A percentile compares a stretch with the other conserved stretches of the same genome.
These are phyloP conservation scores for Mastomys coucha DNA, from an alignment of 2,113 vertebrate genomes.

Conservation along the genomic window DNA sequence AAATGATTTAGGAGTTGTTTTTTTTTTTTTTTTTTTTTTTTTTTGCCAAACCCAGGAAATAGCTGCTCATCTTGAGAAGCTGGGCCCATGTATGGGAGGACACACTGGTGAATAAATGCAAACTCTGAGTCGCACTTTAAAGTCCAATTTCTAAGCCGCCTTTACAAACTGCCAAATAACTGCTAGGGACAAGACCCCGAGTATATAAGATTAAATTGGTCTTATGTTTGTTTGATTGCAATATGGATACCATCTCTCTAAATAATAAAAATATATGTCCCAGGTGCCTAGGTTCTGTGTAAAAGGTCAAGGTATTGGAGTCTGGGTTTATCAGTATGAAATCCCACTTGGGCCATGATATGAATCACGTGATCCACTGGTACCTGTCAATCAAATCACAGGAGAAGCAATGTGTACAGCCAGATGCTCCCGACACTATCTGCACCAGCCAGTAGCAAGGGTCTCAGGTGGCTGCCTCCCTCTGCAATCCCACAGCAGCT, in stretches of 20 bases:
- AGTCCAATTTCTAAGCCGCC: background rate
- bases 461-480: constrained; percentile 79
- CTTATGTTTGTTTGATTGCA: background rate
- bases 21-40: background rate
- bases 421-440: constrained; percentile 63
- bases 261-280: constrained; percentile 16
- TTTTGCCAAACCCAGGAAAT: constrained; percentile 33
- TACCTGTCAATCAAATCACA: constrained; percentile 37
- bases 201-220: constrained; percentile 3
- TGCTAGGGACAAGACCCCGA: background rate
- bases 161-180: constrained; percentile 24
- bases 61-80: background rate
- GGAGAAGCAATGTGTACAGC: constrained; percentile 58
- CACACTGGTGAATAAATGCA: background rate
- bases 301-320: constrained; percentile 51
- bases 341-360: background rate
- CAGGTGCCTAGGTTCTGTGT: background rate
- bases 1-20: background rate
- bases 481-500: constrained; percentile 70
- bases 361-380: background rate
- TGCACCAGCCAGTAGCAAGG: constrained; percentile 29
- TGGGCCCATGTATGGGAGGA: background rate
- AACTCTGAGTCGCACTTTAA: background rate
- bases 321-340: constrained; percentile 1
- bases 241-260: background rate